Evolutionary conservation across 53 echinoderm and acorn worm species (phyloP).

Genomic region (Apostichopus leukothele): DNA sequence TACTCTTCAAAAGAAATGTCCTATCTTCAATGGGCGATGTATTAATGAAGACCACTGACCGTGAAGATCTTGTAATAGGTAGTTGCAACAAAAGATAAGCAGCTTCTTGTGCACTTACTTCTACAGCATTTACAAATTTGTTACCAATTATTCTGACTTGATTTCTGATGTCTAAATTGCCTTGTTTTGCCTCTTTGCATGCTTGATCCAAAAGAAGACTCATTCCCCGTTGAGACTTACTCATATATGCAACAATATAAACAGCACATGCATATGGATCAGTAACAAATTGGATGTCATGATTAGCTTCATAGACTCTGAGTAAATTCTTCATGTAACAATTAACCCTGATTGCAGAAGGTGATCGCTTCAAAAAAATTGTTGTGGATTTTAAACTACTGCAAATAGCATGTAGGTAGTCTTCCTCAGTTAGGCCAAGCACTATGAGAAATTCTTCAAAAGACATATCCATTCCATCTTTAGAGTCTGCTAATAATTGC

Average conservation of each 20-base stretch:
- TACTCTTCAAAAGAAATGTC: conserved; percentile 45
- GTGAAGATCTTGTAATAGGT: background rate
- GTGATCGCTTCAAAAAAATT: no score
- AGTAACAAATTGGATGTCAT: conserved; percentile 49
- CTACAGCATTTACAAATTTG: conserved; percentile 17
- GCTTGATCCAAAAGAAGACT: background rate
- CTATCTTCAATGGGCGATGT: background rate
- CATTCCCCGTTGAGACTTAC: conserved; percentile 7
- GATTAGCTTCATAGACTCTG: conserved; percentile 38
- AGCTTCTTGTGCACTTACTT: conserved; percentile 20
- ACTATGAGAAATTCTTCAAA: conserved; percentile 14
- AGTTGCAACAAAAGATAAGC: conserved; percentile 8
- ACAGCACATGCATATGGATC: conserved; percentile 50
- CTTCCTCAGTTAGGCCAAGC: background rate
- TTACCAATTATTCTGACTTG: conserved; percentile 9
- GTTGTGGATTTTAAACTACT: no score
- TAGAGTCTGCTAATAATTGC: background rate
- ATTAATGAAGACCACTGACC: background rate
- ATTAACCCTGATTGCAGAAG: no score
- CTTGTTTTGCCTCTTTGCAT: conserved; percentile 1
- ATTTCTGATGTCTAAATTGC: background rate
- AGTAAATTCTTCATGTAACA: conserved; percentile 50
- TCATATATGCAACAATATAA: conserved; percentile 19
- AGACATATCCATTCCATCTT: conserved; percentile 30
- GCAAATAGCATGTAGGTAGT: conserved; percentile 40